Evolutionary conservation across 2,113 vertebrate genomes (phyloP).

Genomic region (Engraulis encrasicolus): DNA sequence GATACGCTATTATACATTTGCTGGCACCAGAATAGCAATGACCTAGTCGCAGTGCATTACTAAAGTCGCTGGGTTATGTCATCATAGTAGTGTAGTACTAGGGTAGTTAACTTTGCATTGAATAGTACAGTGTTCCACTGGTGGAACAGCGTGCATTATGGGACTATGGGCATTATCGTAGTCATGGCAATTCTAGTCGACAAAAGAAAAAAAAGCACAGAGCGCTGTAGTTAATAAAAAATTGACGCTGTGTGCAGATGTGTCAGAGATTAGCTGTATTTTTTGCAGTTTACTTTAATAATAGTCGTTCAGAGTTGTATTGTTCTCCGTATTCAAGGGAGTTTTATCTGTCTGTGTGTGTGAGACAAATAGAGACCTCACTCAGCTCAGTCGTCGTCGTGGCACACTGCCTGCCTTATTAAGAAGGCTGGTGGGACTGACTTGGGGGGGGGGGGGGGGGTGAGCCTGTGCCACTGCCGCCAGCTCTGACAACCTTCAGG

Average conservation of each 20-base stretch:
- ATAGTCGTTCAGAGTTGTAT: background rate
- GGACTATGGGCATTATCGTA: background rate
- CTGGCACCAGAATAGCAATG: no score
- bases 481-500: constrained; percentile 25
- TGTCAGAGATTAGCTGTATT: background rate
- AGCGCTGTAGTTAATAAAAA: background rate
- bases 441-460: no score
- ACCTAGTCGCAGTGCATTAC: no score
- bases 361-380: background rate
- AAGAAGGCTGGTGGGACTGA: background rate
- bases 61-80: no score
- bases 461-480: constrained; percentile 20
- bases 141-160: no score
- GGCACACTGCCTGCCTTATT: constrained; percentile 9
- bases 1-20: no score
- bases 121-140: no score
- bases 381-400: no score
- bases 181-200: background rate
- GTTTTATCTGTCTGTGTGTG: no score
- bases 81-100: no score
- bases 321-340: background rate
- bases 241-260: background rate
- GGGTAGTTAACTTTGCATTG: no score
- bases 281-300: background rate
- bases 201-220: background rate